These are phyloP conservation scores for Eclectus roratus DNA, from an alignment of 2,113 vertebrate genomes.

Conservation along the genomic window DNA sequence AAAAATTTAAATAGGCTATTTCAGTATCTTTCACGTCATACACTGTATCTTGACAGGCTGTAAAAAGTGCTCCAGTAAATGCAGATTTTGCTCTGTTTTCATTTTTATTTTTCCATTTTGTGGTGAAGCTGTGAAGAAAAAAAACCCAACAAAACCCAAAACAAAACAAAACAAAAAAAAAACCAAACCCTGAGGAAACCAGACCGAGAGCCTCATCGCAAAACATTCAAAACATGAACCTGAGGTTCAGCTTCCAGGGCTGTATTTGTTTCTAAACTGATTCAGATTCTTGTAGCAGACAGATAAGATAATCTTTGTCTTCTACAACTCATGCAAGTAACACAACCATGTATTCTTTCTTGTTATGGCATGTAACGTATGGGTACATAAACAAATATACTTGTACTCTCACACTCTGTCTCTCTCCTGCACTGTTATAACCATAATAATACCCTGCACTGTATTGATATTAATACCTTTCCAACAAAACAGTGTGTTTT, in stretches of 20 bases:
- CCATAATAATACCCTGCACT: neutral
- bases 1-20: neutral
- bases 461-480: neutral
- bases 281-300: neutral
- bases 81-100: neutral
- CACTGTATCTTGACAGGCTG: neutral
- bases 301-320: neutral
- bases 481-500: neutral
- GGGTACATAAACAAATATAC: neutral
- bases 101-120: neutral
- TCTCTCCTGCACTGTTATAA: neutral
- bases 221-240: neutral
- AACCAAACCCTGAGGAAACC: neutral
- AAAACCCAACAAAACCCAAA: neutral
- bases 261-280: neutral
- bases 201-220: neutral
- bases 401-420: neutral
- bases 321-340: neutral
- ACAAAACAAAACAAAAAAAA: neutral
- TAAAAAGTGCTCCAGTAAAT: neutral
- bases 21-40: neutral
- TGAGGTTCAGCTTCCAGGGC: neutral
- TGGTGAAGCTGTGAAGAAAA: neutral
- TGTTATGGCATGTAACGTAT: neutral
- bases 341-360: neutral